Base-by-base conservation (phyloP, 2,113 vertebrate species). In the Sylvia atricapilla region DNA sequence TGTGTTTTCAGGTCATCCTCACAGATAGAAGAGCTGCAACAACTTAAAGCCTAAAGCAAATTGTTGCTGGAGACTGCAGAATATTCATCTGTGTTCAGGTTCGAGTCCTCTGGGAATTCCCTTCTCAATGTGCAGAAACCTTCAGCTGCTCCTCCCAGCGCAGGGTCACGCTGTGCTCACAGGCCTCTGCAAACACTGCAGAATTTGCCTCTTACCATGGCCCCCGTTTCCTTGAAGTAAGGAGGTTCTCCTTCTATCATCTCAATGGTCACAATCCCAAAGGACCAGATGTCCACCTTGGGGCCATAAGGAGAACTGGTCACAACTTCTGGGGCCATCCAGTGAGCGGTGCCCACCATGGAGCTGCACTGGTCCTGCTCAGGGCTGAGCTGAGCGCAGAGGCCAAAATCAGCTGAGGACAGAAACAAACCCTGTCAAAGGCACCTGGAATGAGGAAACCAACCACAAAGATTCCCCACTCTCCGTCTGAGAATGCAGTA, bases 311-410 rank as follows among this genome's bases (percentile, higher is more conserved):
- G 53, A 58, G 53, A 99, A 39, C 98, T 0, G 98, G 98, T 99
- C 75, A 99, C 99, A 77, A 99, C 99, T 95, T 99, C 99, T 30
- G 99, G 99, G 18, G 99, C 99, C 99, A 99, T 99, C 99, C 99
- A 99, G 90, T 99, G 99, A 31, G 99, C 99, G 6, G 99, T 99
- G 49, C 99, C 99, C 22, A 99, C 99, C 99, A 99, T 99, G 37
- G 99, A 99, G 97, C 99, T 99, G 92, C 98, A 97, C 96, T 99
- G 99, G 97, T 99, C 99, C 97, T 99, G 99, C 95, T 99, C 99
- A 10, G 98, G 98, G 25, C 98, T 99, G 96, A 99, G 99, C 97
- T 99, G 99, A 93, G 99, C 98, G 33, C 99, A 99, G 98, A 99
- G 99, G 93, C 99, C 99, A 94, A 99, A 99, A 97, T 99, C 99